Percentiles rank a stretch among this genome's conserved stretches.
These are phyloP conservation scores for Galeopsomyia nigrocyanea DNA, from an alignment of 2,888 invertebrate genomes.

Conservation along the genomic window DNA sequence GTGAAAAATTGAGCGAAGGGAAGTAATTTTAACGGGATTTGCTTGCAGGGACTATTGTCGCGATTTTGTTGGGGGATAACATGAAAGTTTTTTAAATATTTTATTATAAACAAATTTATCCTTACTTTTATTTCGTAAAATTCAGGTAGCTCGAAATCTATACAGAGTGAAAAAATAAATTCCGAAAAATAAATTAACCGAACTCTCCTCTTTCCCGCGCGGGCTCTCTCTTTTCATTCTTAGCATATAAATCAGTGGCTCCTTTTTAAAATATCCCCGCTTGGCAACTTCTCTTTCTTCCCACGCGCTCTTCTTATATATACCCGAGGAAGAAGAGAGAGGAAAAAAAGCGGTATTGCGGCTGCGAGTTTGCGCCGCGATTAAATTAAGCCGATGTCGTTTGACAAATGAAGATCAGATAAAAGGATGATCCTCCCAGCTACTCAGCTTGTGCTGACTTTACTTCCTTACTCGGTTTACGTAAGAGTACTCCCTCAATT, in stretches of 20 bases:
- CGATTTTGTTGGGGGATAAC: too few species aligned
- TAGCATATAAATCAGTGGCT: constrained; percentile 27
- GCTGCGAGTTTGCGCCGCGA: constrained; percentile 42
- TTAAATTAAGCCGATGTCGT: constrained; percentile 54
- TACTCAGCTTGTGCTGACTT: too few species aligned
- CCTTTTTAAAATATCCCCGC: constrained; percentile 24
- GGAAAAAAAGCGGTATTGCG: constrained; percentile 51
- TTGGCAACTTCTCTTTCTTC: constrained; percentile 21
- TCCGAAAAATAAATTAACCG: constrained; percentile 41
- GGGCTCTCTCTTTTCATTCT: not conserved
- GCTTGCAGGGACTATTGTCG: too few species aligned
- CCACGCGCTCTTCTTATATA: constrained; percentile 48
- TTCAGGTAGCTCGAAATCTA: constrained; percentile 34
- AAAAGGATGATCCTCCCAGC: constrained; percentile 62
- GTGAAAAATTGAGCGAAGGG: constrained; percentile 10
- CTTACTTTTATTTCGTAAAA: not conserved
- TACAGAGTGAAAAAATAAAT: constrained; percentile 25
- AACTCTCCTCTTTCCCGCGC: not conserved
- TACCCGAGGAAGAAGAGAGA: constrained; percentile 47
- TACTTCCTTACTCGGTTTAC: constrained; percentile 43
- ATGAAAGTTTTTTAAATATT: too few species aligned
- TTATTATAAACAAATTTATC: too few species aligned
- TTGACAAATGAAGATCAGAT: constrained; percentile 68
- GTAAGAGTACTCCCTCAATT: constrained; percentile 53
- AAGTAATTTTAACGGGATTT: constrained; percentile 14